Evolutionary conservation across 2,888 invertebrate genomes (phyloP).

Genomic region (Drosophila tanythrix): DNA sequence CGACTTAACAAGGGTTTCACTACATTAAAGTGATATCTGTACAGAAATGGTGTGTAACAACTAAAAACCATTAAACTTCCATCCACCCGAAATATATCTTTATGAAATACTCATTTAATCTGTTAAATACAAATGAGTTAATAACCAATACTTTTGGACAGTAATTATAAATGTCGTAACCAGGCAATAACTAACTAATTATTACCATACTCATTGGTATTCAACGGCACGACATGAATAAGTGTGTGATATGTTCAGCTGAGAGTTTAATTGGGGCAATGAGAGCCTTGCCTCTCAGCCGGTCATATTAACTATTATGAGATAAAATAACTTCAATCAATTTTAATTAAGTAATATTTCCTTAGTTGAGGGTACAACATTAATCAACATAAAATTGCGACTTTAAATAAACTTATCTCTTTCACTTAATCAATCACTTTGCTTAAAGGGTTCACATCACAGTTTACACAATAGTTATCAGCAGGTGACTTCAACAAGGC

Average conservation of each 20-base stretch:
- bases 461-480: neutral
- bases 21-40: conserved; percentile 11
- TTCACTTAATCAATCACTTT: neutral
- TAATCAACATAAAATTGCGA: neutral
- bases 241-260: neutral
- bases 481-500: neutral
- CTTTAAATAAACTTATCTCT: neutral
- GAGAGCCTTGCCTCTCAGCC: neutral
- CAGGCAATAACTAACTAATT: neutral
- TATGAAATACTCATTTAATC: neutral
- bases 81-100: neutral
- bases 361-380: neutral
- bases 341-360: neutral
- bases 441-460: neutral
- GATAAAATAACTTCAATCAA: neutral
- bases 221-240: neutral
- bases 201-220: neutral
- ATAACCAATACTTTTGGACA: neutral
- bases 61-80: neutral
- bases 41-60: conserved; percentile 35
- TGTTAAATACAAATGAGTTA: neutral
- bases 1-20: neutral
- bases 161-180: neutral
- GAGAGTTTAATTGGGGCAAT: neutral
- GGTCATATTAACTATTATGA: neutral